Conservation (phyloP, 1,140 invertebrate genomes). For the Papilio dardanus region DNA sequence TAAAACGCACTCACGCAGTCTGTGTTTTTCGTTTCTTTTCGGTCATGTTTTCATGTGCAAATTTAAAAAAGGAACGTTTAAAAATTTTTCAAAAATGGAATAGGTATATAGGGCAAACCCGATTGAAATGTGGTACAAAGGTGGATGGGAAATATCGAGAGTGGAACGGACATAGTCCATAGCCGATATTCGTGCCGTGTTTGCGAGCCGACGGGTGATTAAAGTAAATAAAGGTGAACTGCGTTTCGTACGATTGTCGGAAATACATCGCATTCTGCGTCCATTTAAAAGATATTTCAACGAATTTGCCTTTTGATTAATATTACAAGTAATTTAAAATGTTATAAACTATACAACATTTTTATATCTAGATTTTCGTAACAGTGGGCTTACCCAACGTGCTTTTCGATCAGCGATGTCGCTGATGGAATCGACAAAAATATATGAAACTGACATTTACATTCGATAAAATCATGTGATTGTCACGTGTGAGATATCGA, state of each 20-base stretch:
- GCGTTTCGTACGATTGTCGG: slow-evolving; percentile 36
- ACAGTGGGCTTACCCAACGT: too few species aligned
- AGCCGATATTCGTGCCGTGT: slow-evolving; percentile 40
- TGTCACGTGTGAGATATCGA: too few species aligned
- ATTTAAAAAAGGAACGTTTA: slow-evolving; percentile 1
- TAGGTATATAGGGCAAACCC: slow-evolving; percentile 13
- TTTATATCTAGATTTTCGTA: neutral
- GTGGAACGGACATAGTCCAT: slow-evolving; percentile 37
- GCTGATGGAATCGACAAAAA: too few species aligned
- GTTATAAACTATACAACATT: neutral
- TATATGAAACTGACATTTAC: too few species aligned
- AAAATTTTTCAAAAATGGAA: slow-evolving; percentile 10
- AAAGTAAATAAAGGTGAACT: slow-evolving; percentile 45
- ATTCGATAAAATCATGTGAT: too few species aligned
- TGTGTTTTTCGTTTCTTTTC: slow-evolving; percentile 1
- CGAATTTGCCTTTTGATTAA: slow-evolving; percentile 33
- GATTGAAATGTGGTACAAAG: slow-evolving; percentile 34
- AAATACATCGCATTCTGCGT: slow-evolving; percentile 24
- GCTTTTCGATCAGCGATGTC: too few species aligned
- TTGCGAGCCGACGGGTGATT: slow-evolving; percentile 46
- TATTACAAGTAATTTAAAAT: neutral
- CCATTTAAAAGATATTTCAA: slow-evolving; percentile 27
- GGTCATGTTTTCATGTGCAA: neutral
- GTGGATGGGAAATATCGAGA: slow-evolving; percentile 37
- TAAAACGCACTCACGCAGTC: neutral